A percentile compares a stretch with the other conserved stretches of the same genome.
These are phyloP conservation scores for Ridgeia piscesae DNA, from an alignment of 1,140 invertebrate genomes.

Conservation along the genomic window DNA sequence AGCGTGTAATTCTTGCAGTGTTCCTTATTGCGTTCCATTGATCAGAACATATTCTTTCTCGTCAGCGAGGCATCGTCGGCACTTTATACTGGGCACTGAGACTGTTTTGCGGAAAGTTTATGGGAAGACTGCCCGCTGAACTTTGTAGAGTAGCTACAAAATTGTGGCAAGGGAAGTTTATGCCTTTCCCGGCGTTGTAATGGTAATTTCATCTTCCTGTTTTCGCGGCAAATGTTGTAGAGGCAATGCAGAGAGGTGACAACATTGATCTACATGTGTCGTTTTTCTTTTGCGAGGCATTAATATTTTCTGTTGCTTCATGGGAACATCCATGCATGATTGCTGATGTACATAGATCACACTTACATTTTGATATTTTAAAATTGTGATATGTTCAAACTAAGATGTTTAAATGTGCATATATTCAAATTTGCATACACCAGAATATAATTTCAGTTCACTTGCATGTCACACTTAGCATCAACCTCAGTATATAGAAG, in stretches of 20 bases:
- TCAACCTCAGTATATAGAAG: background rate
- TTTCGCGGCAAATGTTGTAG: background rate
- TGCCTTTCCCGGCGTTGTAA: background rate
- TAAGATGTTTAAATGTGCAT: background rate
- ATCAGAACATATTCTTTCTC: constrained; percentile 1
- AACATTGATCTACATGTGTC: background rate
- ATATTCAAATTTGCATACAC: background rate
- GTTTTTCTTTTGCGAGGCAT: background rate
- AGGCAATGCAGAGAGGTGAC: background rate
- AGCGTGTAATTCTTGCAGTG: background rate
- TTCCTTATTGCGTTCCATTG: background rate
- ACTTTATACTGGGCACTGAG: background rate
- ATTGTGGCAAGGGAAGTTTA: background rate
- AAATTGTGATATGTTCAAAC: background rate
- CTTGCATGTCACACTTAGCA: background rate
- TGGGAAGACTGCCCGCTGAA: background rate
- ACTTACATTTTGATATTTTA: too few species aligned
- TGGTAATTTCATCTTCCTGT: background rate
- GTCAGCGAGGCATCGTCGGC: background rate
- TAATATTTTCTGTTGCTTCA: background rate
- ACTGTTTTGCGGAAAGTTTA: background rate
- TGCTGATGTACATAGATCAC: background rate
- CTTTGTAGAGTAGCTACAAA: background rate
- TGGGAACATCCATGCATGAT: background rate
- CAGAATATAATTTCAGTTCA: background rate